Percentiles rank a stretch among this genome's conserved stretches.
These are phyloP conservation scores for Phainopepla nitens DNA, from an alignment of 2,113 vertebrate genomes.

Conservation along the genomic window DNA sequence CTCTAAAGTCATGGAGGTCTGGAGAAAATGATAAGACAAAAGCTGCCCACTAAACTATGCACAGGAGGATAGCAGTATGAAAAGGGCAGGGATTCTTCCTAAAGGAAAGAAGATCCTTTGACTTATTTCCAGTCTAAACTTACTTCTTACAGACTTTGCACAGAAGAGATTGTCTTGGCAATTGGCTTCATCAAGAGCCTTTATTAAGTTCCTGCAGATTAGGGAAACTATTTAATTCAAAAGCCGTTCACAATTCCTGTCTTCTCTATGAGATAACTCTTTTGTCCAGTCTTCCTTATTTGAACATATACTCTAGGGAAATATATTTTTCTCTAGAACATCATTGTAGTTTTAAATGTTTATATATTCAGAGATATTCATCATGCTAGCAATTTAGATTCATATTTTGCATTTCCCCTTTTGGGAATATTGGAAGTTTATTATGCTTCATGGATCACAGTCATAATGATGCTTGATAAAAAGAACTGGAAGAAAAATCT, in stretches of 20 bases:
- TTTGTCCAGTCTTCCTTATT: background rate
- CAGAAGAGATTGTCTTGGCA: background rate
- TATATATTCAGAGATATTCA: slow-evolving; percentile 24
- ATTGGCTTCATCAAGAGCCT: background rate
- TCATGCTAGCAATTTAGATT: slow-evolving; percentile 1
- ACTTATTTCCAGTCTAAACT: background rate
- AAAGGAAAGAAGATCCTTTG: background rate
- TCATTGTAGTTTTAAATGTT: background rate
- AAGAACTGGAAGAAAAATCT: background rate
- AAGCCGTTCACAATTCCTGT: background rate
- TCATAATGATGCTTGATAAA: background rate
- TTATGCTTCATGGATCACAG: background rate
- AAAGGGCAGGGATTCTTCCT: background rate
- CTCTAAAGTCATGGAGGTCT: background rate
- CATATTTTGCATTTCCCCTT: background rate
- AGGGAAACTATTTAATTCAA: slow-evolving; percentile 19
- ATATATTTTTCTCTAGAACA: slow-evolving; percentile 14
- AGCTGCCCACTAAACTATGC: background rate
- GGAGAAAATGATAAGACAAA: background rate
- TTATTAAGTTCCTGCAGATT: slow-evolving; percentile 18
- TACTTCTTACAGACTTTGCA: background rate
- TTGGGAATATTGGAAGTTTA: background rate
- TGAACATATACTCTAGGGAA: slow-evolving; percentile 8
- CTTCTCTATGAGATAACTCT: background rate
- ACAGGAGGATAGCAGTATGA: background rate